A percentile compares a stretch with the other conserved stretches of the same genome.
These are phyloP conservation scores for Lanistes nyassanus DNA, from an alignment of 1,140 invertebrate genomes.

Conservation along the genomic window DNA sequence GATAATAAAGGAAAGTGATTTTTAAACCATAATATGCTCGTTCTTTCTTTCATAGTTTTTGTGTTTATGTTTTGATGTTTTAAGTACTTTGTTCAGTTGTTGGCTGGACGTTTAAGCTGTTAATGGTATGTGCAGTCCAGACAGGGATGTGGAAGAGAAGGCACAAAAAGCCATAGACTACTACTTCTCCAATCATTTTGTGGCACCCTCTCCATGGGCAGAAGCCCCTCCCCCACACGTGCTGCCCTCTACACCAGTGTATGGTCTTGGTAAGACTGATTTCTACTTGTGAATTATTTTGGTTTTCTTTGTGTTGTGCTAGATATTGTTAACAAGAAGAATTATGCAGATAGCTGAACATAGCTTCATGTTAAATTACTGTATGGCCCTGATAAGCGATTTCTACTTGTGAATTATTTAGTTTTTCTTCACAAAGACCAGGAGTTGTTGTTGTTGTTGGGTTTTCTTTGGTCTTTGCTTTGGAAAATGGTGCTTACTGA, in stretches of 20 bases:
- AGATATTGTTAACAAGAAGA: neutral
- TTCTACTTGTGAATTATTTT: neutral
- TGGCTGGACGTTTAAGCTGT: no score
- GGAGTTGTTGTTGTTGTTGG: no score
- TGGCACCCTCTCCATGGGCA: constrained; percentile 57
- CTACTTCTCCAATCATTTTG: constrained; percentile 56
- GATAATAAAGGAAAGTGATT: no score
- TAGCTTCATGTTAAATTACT: neutral
- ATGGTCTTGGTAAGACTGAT: constrained; percentile 23
- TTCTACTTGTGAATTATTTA: no score
- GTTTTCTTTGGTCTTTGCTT: neutral
- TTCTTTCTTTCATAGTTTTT: no score
- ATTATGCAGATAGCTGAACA: no score
- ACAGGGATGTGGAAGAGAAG: constrained; percentile 51
- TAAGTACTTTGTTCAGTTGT: no score
- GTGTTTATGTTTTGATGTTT: no score
- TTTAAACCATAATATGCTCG: no score
- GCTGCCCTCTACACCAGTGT: constrained; percentile 25
- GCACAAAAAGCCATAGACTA: constrained; percentile 61
- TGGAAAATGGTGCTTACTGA: neutral
- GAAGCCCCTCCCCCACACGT: constrained; percentile 28
- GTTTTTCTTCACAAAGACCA: no score
- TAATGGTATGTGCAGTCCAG: constrained; percentile 36
- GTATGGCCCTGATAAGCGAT: no score
- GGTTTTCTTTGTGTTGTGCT: neutral